A percentile compares a stretch with the other conserved stretches of the same genome.
These are phyloP conservation scores for Numida meleagris DNA, from an alignment of 2,113 vertebrate genomes.

Conservation along the genomic window DNA sequence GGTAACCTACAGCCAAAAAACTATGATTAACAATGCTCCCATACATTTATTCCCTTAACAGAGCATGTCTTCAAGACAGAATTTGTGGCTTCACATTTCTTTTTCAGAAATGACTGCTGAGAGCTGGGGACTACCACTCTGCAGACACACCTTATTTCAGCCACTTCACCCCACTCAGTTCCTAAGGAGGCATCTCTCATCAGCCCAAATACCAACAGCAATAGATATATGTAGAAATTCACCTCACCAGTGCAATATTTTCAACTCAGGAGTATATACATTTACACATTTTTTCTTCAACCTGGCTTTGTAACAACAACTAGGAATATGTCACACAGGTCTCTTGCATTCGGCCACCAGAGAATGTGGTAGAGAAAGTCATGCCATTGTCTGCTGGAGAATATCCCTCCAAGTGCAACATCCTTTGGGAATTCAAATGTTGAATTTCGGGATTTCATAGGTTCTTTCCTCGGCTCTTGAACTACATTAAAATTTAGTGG, in stretches of 20 bases:
- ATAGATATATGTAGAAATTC: neutral
- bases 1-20: neutral
- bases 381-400: neutral
- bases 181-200: neutral
- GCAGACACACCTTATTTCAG: neutral
- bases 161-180: neutral
- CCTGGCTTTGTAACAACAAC: neutral
- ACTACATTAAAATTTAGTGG: neutral
- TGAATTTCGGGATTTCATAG: neutral
- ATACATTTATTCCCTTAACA: neutral
- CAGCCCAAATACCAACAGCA: neutral
- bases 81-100: neutral
- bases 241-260: neutral
- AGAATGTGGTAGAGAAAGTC: neutral
- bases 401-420: fast-evolving
- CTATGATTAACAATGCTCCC: neutral
- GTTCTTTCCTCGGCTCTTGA: neutral
- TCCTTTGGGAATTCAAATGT: neutral
- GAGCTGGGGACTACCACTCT: neutral
- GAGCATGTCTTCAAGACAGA: neutral
- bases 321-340: neutral
- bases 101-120: neutral
- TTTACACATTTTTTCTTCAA: neutral
- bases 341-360: neutral
- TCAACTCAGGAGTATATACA: neutral